A percentile compares a stretch with the other conserved stretches of the same genome.
phyloP scores from a whole-genome alignment of 2,797 vertebrate genomes.

The Centroberyx gerrardi region DNA sequence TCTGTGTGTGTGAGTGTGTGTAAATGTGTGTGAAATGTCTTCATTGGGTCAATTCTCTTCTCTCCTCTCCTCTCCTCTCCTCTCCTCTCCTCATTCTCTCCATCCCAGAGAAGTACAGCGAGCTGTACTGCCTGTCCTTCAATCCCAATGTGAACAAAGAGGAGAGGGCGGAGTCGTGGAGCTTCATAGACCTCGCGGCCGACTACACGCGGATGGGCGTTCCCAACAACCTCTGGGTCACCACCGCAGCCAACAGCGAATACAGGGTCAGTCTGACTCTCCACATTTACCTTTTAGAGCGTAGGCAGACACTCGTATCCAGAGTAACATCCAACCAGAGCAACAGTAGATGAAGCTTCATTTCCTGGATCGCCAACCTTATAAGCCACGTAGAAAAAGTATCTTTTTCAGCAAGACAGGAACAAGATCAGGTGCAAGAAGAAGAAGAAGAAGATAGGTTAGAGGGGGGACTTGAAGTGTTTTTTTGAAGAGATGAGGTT shows the following conservation, averaged over 20 bases:
- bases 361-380: too few relatives aligned
- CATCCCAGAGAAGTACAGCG: slow-evolving; percentile 91
- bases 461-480: too few relatives aligned
- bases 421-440: too few relatives aligned
- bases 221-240: slow-evolving; percentile 92
- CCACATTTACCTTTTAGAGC: neutral
- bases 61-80: neutral
- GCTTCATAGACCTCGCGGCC: slow-evolving; percentile 86
- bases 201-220: slow-evolving; percentile 96
- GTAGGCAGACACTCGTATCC: too few relatives aligned
- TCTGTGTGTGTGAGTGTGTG: neutral
- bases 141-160: slow-evolving; percentile 94
- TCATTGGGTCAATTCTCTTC: neutral
- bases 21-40: too few relatives aligned
- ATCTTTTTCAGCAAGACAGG: too few relatives aligned
- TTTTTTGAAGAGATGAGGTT: too few relatives aligned
- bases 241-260: slow-evolving; percentile 92
- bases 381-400: too few relatives aligned
- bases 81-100: neutral
- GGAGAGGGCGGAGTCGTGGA: slow-evolving; percentile 93
- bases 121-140: slow-evolving; percentile 97
- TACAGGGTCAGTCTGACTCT: slow-evolving; percentile 88
- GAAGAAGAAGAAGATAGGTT: too few relatives aligned
- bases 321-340: too few relatives aligned
- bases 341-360: too few relatives aligned